Evolutionary conservation across 1,140 invertebrate genomes (phyloP).

Genomic region (Varroa destructor): DNA sequence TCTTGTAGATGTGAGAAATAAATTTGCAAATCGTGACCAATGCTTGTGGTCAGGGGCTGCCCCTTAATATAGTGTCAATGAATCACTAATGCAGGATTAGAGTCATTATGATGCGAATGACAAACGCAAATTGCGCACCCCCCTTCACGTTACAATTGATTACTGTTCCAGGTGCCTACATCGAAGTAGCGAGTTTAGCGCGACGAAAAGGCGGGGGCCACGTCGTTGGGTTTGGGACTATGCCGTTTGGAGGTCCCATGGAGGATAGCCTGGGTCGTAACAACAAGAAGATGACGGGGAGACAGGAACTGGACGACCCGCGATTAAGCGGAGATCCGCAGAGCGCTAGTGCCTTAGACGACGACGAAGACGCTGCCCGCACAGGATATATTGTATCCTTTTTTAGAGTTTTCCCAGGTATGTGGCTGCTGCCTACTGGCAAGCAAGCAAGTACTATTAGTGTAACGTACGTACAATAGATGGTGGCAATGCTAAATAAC

Average conservation of each 20-base stretch:
- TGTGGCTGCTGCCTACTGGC: too few species aligned
- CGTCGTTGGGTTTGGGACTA: background rate
- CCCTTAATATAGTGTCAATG: too few species aligned
- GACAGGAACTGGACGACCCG: slow-evolving; percentile 7
- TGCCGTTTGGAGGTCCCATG: slow-evolving; percentile 3
- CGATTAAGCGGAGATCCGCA: too few species aligned
- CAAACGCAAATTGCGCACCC: too few species aligned
- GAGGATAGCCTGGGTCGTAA: slow-evolving; percentile 1
- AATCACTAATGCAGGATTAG: too few species aligned
- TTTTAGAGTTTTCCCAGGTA: slow-evolving; percentile 83
- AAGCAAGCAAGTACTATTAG: too few species aligned
- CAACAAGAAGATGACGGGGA: slow-evolving; percentile 14
- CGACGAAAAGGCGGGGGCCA: slow-evolving; percentile 27
- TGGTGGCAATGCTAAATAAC: too few species aligned
- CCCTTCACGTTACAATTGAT: background rate
- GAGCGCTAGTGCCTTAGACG: slow-evolving; percentile 20
- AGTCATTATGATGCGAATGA: too few species aligned
- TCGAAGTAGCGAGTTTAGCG: slow-evolving; percentile 27
- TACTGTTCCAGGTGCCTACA: slow-evolving; percentile 22
- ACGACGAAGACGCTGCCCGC: background rate
- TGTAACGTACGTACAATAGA: too few species aligned
- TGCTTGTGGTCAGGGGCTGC: too few species aligned
- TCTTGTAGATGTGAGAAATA: too few species aligned
- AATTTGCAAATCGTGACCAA: too few species aligned
- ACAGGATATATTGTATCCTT: slow-evolving; percentile 77